Conservation (phyloP, 2,113 vertebrate genomes). For the Kryptolebias marmoratus region DNA sequence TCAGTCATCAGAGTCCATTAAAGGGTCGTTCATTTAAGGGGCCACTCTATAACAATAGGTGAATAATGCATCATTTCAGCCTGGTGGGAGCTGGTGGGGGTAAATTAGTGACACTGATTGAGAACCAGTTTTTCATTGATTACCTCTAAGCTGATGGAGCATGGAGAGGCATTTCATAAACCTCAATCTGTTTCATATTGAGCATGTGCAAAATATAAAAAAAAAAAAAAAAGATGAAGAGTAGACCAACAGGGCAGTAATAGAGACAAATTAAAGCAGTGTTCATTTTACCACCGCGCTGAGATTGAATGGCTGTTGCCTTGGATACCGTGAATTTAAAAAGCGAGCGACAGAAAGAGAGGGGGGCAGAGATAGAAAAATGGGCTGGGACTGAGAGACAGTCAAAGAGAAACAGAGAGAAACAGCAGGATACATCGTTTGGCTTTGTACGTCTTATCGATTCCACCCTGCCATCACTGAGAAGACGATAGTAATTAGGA, state of each 20-base stretch:
- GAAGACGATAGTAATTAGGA: constrained; percentile 65
- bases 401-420: constrained; percentile 33
- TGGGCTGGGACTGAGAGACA: constrained; percentile 21
- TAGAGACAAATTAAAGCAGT: constrained; percentile 63
- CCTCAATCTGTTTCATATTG: constrained; percentile 1
- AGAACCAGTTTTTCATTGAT: constrained; percentile 62
- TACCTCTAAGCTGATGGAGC: constrained; percentile 40
- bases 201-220: constrained; percentile 23
- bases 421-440: constrained; percentile 52
- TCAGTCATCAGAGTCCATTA: constrained; percentile 66
- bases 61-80: constrained; percentile 58
- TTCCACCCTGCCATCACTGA: constrained; percentile 59
- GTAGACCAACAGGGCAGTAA: constrained; percentile 46
- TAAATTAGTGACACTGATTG: constrained; percentile 64
- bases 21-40: constrained; percentile 51
- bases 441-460: constrained; percentile 64
- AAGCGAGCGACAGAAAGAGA: constrained; percentile 15
- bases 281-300: constrained; percentile 37
- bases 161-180: constrained; percentile 36
- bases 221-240: constrained; percentile 19
- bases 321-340: constrained; percentile 64
- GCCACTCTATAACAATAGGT: constrained; percentile 41
- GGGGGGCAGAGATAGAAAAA: constrained; percentile 22
- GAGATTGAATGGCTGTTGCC: constrained; percentile 55
- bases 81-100: constrained; percentile 11